Percentiles rank a stretch among this genome's conserved stretches.
Evolutionary conservation across 2,888 invertebrate species (phyloP).

Genomic region (Coremacera marginata): DNA sequence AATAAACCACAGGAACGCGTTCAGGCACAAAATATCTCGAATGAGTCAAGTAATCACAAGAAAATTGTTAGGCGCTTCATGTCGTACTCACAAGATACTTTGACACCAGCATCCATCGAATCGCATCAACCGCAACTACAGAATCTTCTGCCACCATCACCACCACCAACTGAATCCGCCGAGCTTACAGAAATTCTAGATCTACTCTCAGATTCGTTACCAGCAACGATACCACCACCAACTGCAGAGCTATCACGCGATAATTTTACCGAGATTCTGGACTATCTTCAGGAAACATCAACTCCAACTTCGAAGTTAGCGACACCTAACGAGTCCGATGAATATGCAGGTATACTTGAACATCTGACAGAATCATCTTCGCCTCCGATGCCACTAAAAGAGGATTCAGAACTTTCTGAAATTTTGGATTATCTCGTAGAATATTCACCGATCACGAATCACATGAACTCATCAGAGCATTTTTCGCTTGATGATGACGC

Average conservation of each 20-base stretch:
- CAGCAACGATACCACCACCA: no score
- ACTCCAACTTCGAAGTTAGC: no score
- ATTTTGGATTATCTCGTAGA: conserved; percentile 42
- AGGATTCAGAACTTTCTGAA: conserved; percentile 39
- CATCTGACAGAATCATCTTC: no score
- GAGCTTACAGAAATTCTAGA: conserved; percentile 7
- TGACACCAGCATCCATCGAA: conserved; percentile 9
- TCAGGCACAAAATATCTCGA: conserved; percentile 48
- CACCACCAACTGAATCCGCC: not conserved
- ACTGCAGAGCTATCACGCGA: no score
- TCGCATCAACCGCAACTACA: not conserved
- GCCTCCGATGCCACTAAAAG: no score
- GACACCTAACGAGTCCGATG: no score
- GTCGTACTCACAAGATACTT: conserved; percentile 61
- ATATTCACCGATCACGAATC: not conserved
- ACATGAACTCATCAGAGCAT: not conserved
- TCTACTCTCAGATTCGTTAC: not conserved
- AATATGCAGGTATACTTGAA: no score
- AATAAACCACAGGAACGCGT: not conserved
- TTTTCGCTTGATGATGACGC: conserved; percentile 37
- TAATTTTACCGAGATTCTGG: no score
- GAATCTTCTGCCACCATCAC: not conserved
- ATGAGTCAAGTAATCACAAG: conserved; percentile 57
- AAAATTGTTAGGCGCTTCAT: conserved; percentile 58
- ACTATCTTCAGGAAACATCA: no score